Evolutionary conservation across 2,888 invertebrate genomes (phyloP), one percentile per base, ranked within the genome.

Genomic region (Plemyria rubiginata): DNA sequence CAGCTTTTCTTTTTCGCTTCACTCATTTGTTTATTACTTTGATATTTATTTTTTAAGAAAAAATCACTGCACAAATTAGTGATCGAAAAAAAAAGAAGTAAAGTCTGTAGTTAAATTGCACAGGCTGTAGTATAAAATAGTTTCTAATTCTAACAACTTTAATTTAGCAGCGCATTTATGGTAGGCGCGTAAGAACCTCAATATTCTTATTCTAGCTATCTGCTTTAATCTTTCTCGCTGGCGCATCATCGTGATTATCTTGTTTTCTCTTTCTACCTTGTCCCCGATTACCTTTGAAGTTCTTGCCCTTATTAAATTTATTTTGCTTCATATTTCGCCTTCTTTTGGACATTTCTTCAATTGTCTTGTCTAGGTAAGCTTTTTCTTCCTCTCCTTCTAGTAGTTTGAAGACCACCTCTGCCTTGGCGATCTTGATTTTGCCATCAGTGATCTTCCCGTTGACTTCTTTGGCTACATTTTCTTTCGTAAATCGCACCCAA

Each of bases 321-420:
- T 71, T 73, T 54, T 80, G 83, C 57, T 92, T 93, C 70, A 85
- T 87, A 65, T 90, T 94, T 76, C 86, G 90, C 74, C 94, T 93
- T 7, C 93, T 81, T 71, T 94, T 94, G 49, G 93, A 84, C 87
- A 96, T 94, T 70, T 94, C 94, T 66, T 94, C 94, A 0, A 94
- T 83, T 28, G 94, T 94, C 77, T 95, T 95, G 58, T 94, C 92
- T 57, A 96, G 83, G 76, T 94, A 96, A 13, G 90, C 89, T 15
- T 94, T 94, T 76, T 97, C 96, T 77, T 96, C 96, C 0, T 96
- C 96, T 0, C 95, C 96, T 82, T 95, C 95, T 0, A 97, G 80
- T 0, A 94, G 82, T 62, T 93, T 90, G 60, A 94, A 89, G 0
- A 88, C 86, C 0, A 95, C 84, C 38, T 94, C 94, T 2, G 85